Conservation (phyloP, 2,888 invertebrate species). For the Ariolimax columbianus region DNA sequence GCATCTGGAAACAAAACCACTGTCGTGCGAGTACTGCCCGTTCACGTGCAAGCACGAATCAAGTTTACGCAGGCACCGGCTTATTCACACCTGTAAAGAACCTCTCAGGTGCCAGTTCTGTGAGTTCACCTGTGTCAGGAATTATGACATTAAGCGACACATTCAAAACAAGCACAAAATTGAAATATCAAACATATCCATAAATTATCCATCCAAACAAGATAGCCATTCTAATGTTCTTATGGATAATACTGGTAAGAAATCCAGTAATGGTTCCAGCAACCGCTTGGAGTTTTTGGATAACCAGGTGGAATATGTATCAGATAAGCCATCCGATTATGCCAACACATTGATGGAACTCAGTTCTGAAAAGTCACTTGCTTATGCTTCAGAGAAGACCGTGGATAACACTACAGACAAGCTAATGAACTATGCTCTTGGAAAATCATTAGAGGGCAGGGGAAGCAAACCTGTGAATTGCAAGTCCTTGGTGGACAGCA, state of each 20-base stretch:
- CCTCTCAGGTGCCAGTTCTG: constrained; percentile 18
- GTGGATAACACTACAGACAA: not conserved
- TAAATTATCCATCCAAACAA: not conserved
- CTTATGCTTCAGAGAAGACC: not conserved
- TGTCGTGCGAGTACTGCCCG: constrained; percentile 16
- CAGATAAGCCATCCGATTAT: not conserved
- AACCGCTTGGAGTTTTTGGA: not conserved
- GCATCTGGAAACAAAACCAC: constrained; percentile 6
- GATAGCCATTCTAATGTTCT: not conserved
- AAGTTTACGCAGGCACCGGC: constrained; percentile 22
- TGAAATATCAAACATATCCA: not conserved
- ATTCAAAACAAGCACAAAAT: constrained; percentile 14
- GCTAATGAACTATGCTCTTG: not conserved
- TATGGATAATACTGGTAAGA: not conserved
- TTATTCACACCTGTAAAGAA: constrained; percentile 1
- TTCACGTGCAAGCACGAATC: constrained; percentile 35
- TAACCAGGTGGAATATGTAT: not conserved
- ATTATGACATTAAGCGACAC: constrained; percentile 27
- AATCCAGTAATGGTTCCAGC: not conserved
- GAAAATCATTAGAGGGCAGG: not conserved
- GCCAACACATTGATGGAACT: not conserved
- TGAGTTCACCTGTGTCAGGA: constrained; percentile 13
- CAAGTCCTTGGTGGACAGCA: not conserved
- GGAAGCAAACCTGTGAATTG: too few species aligned
- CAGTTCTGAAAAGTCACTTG: not conserved